Evolutionary conservation across 1,140 invertebrate species (phyloP).

Genomic region (Agraylea sexmaculata): DNA sequence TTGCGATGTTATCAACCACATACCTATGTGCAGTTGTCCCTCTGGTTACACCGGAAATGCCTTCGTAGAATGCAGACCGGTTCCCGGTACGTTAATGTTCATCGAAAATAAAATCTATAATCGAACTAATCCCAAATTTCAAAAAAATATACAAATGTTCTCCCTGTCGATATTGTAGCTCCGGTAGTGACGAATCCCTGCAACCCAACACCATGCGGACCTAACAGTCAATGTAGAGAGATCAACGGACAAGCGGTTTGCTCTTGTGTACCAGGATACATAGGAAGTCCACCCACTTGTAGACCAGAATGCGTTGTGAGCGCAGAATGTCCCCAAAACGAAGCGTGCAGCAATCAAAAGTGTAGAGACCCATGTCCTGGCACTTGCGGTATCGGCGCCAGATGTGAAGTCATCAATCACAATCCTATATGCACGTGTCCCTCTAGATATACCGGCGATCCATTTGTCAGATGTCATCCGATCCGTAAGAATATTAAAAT

Average conservation of each 20-base stretch:
- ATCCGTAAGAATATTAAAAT: slow-evolving; percentile 36
- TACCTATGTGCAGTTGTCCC: slow-evolving; percentile 58
- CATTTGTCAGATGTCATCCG: slow-evolving; percentile 48
- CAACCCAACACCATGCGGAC: slow-evolving; percentile 59
- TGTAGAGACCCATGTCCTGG: slow-evolving; percentile 58
- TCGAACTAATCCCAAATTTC: background rate
- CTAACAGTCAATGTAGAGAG: slow-evolving; percentile 59
- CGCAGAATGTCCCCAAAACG: slow-evolving; percentile 52
- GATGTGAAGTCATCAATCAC: slow-evolving; percentile 53
- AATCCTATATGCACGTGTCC: slow-evolving; percentile 53
- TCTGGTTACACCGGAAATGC: slow-evolving; percentile 62
- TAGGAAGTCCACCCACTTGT: slow-evolving; percentile 61
- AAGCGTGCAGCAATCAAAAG: slow-evolving; percentile 51
- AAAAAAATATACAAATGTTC: background rate
- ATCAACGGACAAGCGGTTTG: slow-evolving; percentile 53
- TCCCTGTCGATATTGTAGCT: slow-evolving; percentile 26
- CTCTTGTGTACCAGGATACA: slow-evolving; percentile 54
- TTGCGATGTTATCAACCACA: slow-evolving; percentile 70
- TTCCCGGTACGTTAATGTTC: slow-evolving; percentile 25
- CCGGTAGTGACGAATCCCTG: slow-evolving; percentile 48
- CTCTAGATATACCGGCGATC: slow-evolving; percentile 48
- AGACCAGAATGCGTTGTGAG: slow-evolving; percentile 57
- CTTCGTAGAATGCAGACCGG: slow-evolving; percentile 51
- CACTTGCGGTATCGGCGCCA: slow-evolving; percentile 60
- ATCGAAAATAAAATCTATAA: background rate